These are phyloP conservation scores for Psephotus haematonotus DNA, from an alignment of 2,113 vertebrate genomes.

Conservation along the genomic window DNA sequence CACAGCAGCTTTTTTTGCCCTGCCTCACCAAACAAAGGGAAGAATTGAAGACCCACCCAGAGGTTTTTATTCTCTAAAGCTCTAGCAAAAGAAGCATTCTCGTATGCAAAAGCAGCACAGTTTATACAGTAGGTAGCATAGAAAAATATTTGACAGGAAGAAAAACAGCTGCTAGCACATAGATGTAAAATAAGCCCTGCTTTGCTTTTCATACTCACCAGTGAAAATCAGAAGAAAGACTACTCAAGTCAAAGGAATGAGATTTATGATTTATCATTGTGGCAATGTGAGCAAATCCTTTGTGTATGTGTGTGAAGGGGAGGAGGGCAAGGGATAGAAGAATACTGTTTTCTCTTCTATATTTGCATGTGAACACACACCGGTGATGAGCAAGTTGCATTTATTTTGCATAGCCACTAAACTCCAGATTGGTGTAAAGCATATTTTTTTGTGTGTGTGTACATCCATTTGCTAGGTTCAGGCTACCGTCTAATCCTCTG, in stretches of 20 bases:
- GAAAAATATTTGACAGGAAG: background rate
- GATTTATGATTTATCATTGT: background rate
- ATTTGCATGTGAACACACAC: background rate
- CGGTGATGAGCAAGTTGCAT: background rate
- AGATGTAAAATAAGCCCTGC: background rate
- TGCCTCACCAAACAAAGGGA: background rate
- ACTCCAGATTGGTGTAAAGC: background rate
- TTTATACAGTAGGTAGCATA: background rate
- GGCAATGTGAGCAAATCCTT: background rate
- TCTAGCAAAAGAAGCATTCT: background rate
- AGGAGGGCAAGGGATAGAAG: background rate
- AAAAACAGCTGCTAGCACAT: background rate
- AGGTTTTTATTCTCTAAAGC: background rate
- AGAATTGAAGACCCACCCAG: background rate
- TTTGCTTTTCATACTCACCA: background rate
- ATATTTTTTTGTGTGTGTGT: background rate
- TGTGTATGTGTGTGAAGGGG: background rate
- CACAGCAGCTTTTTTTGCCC: background rate
- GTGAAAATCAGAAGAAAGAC: background rate
- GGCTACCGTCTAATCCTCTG: background rate
- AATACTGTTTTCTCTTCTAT: background rate
- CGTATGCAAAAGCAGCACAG: background rate
- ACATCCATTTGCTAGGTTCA: background rate
- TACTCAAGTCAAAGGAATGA: background rate
- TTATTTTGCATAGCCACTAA: background rate